Conservation (phyloP, 2,888 invertebrate species). For the Crioceris asparagi region DNA sequence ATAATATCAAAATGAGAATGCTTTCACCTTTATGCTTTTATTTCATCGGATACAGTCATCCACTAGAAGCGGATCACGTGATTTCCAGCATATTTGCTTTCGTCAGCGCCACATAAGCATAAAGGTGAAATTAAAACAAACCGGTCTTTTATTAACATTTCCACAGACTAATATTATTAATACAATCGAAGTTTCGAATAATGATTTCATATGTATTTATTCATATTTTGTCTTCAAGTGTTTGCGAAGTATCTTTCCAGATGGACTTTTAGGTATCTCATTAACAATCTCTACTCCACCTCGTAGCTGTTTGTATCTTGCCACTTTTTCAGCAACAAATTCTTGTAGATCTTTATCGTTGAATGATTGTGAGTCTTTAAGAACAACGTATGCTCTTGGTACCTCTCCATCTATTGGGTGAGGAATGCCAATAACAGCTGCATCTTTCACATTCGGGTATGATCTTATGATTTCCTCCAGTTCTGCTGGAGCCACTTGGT, state of each 20-base stretch:
- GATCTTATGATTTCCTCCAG: conserved; percentile 62
- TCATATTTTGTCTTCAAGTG: conserved; percentile 33
- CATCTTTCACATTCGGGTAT: conserved; percentile 66
- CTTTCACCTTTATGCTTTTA: no score
- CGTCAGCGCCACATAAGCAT: no score
- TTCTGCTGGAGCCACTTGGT: conserved; percentile 82
- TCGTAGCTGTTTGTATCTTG: conserved; percentile 61
- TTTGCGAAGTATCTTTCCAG: conserved; percentile 51
- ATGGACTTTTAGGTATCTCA: conserved; percentile 45
- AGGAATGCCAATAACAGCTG: conserved; percentile 71
- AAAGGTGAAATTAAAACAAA: no score
- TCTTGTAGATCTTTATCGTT: no score
- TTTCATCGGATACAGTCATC: no score
- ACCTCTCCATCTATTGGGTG: conserved; percentile 59
- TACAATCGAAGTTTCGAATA: no score
- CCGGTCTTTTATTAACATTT: no score
- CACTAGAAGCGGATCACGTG: no score
- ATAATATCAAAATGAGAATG: no score
- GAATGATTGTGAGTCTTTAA: conserved; percentile 39
- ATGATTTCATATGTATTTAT: no score
- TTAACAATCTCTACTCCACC: conserved; percentile 45
- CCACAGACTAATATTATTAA: no score
- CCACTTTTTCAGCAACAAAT: conserved; percentile 56
- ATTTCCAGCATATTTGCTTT: no score
- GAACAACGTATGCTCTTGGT: conserved; percentile 63